Evolutionary conservation across 2,113 vertebrate species (phyloP).

Genomic region (Apaloderma vittatum): DNA sequence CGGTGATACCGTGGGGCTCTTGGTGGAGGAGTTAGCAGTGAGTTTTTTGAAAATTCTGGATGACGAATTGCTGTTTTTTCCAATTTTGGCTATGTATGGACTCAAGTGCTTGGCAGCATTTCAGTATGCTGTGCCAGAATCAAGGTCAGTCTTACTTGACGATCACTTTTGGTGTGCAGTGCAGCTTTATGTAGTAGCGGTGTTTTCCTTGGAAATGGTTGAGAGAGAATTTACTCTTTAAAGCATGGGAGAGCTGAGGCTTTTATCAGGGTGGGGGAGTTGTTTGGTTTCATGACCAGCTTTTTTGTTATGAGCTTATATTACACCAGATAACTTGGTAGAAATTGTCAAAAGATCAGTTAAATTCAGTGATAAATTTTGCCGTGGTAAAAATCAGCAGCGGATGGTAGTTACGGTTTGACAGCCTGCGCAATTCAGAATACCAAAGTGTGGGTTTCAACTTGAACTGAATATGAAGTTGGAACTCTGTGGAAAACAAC

Average conservation of each 20-base stretch:
- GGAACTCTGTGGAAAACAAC: not conserved
- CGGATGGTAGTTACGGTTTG: not conserved
- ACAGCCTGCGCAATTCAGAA: fast-evolving
- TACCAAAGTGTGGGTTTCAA: not conserved
- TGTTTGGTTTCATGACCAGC: not conserved
- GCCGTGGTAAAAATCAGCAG: not conserved
- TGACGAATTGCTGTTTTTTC: not conserved
- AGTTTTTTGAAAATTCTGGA: not conserved
- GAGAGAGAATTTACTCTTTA: not conserved
- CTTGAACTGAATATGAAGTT: not conserved
- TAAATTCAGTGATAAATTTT: not conserved
- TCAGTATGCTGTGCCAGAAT: not conserved
- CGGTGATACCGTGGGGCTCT: fast-evolving
- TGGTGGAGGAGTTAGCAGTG: fast-evolving
- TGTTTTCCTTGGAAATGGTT: not conserved
- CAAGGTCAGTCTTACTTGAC: fast-evolving
- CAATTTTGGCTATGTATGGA: fast-evolving
- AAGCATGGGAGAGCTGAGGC: not conserved
- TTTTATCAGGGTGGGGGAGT: not conserved
- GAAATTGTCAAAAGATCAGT: not conserved
- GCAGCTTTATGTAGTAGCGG: not conserved
- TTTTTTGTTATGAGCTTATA: not conserved
- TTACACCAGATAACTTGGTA: not conserved
- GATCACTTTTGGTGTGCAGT: fast-evolving
- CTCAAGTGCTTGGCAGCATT: fast-evolving